Evolutionary conservation across 2,797 vertebrate genomes (phyloP).

Genomic region (Poecilia gillii): DNA sequence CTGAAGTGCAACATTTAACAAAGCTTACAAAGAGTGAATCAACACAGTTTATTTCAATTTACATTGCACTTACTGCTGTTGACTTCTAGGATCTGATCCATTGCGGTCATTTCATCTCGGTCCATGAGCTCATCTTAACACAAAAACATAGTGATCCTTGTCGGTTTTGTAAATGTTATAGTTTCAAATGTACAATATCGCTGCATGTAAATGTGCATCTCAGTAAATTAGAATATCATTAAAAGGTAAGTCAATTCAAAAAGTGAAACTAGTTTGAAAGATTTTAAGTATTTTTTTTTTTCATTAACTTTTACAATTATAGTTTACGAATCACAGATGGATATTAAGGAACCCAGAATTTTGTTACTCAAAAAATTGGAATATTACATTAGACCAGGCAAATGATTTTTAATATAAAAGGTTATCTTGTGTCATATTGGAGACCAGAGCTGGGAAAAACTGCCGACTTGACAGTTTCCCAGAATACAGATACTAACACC

Average conservation of each 20-base stretch:
- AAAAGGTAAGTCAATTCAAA: not conserved
- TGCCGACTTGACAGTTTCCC: not conserved
- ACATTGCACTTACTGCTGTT: constrained; percentile 73
- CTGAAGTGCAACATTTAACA: constrained; percentile 43
- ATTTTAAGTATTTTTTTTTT: not conserved
- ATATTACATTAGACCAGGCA: not conserved
- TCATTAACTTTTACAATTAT: not conserved
- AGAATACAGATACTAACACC: not conserved
- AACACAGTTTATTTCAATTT: not conserved
- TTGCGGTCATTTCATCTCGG: constrained; percentile 73
- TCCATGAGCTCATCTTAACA: constrained; percentile 67
- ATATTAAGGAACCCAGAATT: not conserved
- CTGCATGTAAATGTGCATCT: not conserved
- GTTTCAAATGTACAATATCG: not conserved
- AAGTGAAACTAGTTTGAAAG: not conserved
- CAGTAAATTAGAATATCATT: not conserved
- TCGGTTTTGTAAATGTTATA: not conserved
- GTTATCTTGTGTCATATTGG: not conserved
- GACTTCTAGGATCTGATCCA: constrained; percentile 81
- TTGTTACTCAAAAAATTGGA: not conserved
- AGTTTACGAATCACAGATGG: not conserved
- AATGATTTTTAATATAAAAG: not conserved
- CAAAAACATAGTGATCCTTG: not conserved
- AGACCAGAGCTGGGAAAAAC: not conserved
- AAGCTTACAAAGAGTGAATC: constrained; percentile 1